Evolutionary conservation across 2,888 invertebrate species (phyloP), one percentile per base, ranked within the genome.

Genomic region (Eupithecia insigniata): DNA sequence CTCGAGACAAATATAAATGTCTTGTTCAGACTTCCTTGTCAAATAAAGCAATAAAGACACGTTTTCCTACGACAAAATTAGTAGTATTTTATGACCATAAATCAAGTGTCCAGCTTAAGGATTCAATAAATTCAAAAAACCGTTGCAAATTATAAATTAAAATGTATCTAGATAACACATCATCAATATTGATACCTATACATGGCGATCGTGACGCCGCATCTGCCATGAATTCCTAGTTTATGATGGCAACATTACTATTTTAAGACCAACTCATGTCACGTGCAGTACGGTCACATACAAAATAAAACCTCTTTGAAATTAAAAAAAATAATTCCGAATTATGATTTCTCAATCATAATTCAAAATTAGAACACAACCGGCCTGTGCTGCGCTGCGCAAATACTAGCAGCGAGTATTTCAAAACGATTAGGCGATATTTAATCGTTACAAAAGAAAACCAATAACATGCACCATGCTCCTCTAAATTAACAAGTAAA

Each of bases 401-500:
- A 79, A 36, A 79, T 77, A 81, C 79, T 78, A 76, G 74, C 76
- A 80, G 79, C 77, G 76, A 81, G 70, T 70, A 75, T 70, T 70
- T 70, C 79, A 79, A 78, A 84, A 80, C 86, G 82, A 84, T 86
- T 86, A 85, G 80, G 83, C 85, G 84, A 85, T 84, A 82, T 83
- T 86, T 84, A 86, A 85, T 85, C 84, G 85, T 83, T 86, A 85
- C 85, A 86, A 82, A 85, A 83, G 82, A 85, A 85, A 85, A 88
- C 87, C 91, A 93, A 93, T 94, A 93, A 91, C 93, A 94, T 92
- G 93, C 91, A 86, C 90, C 89, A 86, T 90, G 92, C 89, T 89
- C 91, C 89, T 92, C 89, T 91, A 93, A 93, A 94, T 92, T 91
- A 93, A 92, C 92, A 90, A 89, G 90, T 90, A 91, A 92, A 92